phyloP scores from a whole-genome alignment of 2,797 vertebrate genomes.

The Thripadectes ignobilis region DNA sequence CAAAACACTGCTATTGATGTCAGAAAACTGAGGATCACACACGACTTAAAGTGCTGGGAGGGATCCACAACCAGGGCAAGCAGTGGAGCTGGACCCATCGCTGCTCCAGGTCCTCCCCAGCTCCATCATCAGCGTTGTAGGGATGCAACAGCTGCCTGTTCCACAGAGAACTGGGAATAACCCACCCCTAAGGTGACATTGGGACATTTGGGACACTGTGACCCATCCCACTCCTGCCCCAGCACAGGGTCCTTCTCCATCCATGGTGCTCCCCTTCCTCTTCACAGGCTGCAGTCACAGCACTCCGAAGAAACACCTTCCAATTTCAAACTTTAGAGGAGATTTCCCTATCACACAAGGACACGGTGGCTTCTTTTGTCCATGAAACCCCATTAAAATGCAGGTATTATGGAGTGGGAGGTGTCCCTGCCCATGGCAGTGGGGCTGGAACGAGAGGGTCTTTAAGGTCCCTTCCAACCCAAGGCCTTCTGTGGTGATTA shows the following conservation, averaged over 20 bases:
- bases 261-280: rapidly evolving
- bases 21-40: background rate
- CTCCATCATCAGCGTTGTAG: background rate
- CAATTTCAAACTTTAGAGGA: background rate
- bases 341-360: background rate
- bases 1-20: background rate
- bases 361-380: background rate
- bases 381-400: background rate
- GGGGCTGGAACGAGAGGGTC: background rate
- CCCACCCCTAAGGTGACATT: rapidly evolving
- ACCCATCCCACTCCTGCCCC: background rate
- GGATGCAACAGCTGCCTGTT: background rate
- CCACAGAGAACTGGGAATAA: background rate
- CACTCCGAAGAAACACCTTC: background rate
- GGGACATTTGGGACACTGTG: rapidly evolving
- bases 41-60: background rate
- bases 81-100: rapidly evolving
- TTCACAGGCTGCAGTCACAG: rapidly evolving
- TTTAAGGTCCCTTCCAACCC: background rate
- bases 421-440: rapidly evolving
- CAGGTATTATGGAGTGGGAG: background rate
- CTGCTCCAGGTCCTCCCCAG: background rate
- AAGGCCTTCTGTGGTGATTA: background rate
- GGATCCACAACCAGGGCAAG: background rate
- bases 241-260: background rate